These are phyloP conservation scores for Agonopterix arenella DNA, from an alignment of 2,888 invertebrate genomes.

Conservation along the genomic window DNA sequence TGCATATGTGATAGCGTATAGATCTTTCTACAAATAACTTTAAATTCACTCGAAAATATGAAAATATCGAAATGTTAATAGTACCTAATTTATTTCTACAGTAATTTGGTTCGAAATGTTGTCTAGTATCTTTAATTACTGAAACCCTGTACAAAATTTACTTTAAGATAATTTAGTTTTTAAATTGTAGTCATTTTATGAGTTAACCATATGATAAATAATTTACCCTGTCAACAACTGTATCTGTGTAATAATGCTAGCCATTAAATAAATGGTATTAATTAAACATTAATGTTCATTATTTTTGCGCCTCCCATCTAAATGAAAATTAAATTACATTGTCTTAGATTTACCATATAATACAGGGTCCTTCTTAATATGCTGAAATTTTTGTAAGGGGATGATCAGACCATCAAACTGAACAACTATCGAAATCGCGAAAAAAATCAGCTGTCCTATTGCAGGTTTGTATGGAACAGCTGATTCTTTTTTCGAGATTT, in stretches of 20 bases:
- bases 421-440: no score
- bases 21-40: slow-evolving; percentile 55
- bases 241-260: slow-evolving; percentile 66
- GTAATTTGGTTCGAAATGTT: slow-evolving; percentile 5
- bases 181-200: slow-evolving; percentile 53
- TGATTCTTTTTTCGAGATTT: no score
- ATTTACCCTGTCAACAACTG: slow-evolving; percentile 49
- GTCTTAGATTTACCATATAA: no score
- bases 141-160: slow-evolving; percentile 65
- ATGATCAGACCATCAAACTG: no score
- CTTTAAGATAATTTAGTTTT: slow-evolving; percentile 33
- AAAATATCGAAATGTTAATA: slow-evolving; percentile 44
- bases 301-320: neutral
- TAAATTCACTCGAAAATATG: slow-evolving; percentile 44
- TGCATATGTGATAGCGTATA: slow-evolving; percentile 65
- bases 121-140: slow-evolving; percentile 23
- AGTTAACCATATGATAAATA: slow-evolving; percentile 59
- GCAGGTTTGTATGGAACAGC: no score
- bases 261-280: slow-evolving; percentile 58
- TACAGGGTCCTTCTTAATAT: no score
- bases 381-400: no score
- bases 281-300: neutral
- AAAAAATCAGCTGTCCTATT: no score
- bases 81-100: slow-evolving; percentile 44
- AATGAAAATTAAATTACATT: no score